A percentile compares a stretch with the other conserved stretches of the same genome.
phyloP scores from a whole-genome alignment of 1,140 invertebrate species.

The Heterodera carotae region DNA sequence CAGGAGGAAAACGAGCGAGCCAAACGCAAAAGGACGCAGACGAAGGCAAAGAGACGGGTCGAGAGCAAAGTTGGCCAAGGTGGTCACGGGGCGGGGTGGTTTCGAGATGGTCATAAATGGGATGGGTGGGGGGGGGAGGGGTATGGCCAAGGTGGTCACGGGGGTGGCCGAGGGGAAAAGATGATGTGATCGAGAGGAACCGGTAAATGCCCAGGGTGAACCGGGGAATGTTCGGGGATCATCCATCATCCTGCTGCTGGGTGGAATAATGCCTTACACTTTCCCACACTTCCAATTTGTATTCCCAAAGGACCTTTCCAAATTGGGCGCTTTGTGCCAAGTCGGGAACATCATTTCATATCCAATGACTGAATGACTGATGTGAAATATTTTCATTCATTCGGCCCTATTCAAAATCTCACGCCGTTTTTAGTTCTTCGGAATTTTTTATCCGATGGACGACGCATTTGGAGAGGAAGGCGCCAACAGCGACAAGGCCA shows the following conservation, averaged over 20 bases:
- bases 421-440: constrained; percentile 1
- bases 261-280: not conserved
- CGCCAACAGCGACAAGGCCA: not conserved
- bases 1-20: not conserved
- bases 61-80: not conserved
- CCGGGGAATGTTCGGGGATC: not conserved
- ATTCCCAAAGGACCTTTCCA: not conserved
- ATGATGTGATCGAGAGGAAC: not conserved
- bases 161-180: not conserved
- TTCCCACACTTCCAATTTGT: not conserved
- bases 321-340: not conserved
- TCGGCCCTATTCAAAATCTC: not conserved
- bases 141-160: not conserved
- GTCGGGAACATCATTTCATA: not conserved
- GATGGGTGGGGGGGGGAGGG: too few relatives aligned
- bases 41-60: not conserved
- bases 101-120: too few relatives aligned
- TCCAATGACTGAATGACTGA: not conserved
- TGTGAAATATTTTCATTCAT: not conserved
- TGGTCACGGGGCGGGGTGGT: not conserved
- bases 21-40: not conserved
- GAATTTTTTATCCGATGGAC: not conserved
- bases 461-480: not conserved
- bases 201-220: too few relatives aligned
- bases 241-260: too few relatives aligned